Percentiles rank a stretch among this genome's conserved stretches.
Evolutionary conservation across 2,888 invertebrate genomes (phyloP).

Genomic region (Agrilus biguttatus): DNA sequence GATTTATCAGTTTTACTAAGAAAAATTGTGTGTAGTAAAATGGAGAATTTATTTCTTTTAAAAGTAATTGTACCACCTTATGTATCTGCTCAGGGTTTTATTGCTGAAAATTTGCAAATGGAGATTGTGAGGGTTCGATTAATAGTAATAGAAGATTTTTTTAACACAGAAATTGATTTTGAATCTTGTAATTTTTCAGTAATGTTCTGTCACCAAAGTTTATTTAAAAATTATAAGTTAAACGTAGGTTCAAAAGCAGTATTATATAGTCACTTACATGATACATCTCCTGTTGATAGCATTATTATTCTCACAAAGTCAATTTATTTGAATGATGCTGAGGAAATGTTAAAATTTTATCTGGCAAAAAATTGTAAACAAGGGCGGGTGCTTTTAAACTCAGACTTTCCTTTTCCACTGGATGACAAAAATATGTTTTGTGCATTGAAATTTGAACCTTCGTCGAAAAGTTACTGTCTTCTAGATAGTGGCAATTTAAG

Average conservation of each 20-base stretch:
- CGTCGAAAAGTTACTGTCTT: constrained; percentile 34
- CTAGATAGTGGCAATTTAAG: constrained; percentile 38
- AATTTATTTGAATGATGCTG: constrained; percentile 20
- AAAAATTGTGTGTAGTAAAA: not conserved
- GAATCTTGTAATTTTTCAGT: constrained; percentile 18
- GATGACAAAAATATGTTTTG: constrained; percentile 16
- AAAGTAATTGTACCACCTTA: constrained; percentile 12
- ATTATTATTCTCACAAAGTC: constrained; percentile 25
- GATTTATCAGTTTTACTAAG: constrained; percentile 11
- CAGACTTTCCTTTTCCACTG: constrained; percentile 35
- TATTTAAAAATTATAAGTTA: constrained; percentile 39
- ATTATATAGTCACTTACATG: constrained; percentile 31
- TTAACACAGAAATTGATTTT: constrained; percentile 5
- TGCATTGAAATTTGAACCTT: constrained; percentile 29
- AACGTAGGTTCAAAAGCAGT: constrained; percentile 41
- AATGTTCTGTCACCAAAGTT: constrained; percentile 38
- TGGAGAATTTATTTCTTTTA: constrained; percentile 12
- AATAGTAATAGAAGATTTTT: constrained; percentile 22
- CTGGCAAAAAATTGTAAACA: constrained; percentile 35
- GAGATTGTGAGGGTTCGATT: constrained; percentile 19
- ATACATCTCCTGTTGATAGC: constrained; percentile 35
- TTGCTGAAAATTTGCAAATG: constrained; percentile 8
- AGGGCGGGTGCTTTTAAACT: constrained; percentile 40
- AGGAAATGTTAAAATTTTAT: constrained; percentile 37
- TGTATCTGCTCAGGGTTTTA: constrained; percentile 6